These are phyloP conservation scores for Xylocampa areola DNA, from an alignment of 2,888 invertebrate genomes.

Conservation along the genomic window DNA sequence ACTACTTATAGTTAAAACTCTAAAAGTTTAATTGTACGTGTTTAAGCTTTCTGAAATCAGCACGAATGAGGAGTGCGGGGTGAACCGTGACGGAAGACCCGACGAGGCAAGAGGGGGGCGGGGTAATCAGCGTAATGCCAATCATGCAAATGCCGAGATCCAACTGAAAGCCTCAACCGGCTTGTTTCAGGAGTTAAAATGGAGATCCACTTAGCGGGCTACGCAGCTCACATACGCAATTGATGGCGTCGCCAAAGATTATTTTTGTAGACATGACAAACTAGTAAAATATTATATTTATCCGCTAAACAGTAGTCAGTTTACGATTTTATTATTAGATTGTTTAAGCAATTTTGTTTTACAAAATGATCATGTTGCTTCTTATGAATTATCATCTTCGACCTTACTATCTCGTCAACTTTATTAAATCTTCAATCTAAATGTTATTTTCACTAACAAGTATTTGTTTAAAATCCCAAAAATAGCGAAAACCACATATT, in stretches of 20 bases:
- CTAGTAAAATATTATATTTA: background rate
- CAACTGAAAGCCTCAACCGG: conserved; percentile 89
- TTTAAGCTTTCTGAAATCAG: conserved; percentile 76
- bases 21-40: conserved; percentile 83
- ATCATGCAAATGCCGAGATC: conserved; percentile 90
- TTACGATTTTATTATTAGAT: background rate
- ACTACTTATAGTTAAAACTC: conserved; percentile 57
- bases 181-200: conserved; percentile 90
- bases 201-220: conserved; percentile 88
- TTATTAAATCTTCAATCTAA: no score
- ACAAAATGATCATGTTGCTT: no score
- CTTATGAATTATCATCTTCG: no score
- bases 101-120: conserved; percentile 53
- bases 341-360: no score
- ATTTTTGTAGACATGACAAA: conserved; percentile 46
- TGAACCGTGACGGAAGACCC: conserved; percentile 61
- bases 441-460: no score
- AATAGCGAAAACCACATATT: no score
- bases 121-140: conserved; percentile 89
- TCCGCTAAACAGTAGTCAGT: background rate
- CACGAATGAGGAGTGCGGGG: conserved; percentile 55
- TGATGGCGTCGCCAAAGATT: conserved; percentile 77
- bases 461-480: no score
- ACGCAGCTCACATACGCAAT: conserved; percentile 89
- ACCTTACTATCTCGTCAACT: no score